Percentiles rank a stretch among this genome's conserved stretches.
phyloP scores from a whole-genome alignment of 1,140 invertebrate genomes.

The Catajapyx aquilonaris region DNA sequence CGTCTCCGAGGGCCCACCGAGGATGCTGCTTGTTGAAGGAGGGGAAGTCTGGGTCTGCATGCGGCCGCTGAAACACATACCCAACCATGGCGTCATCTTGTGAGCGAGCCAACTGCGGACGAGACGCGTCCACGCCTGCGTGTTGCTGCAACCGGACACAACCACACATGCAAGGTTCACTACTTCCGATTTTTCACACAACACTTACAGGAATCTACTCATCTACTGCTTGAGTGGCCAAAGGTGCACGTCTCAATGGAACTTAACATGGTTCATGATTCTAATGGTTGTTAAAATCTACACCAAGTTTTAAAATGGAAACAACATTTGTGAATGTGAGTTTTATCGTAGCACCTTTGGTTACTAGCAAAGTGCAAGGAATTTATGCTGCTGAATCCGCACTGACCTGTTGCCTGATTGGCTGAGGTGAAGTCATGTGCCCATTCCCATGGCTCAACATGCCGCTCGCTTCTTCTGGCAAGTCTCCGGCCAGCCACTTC shows the following conservation, averaged over 20 bases:
- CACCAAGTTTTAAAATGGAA: no score
- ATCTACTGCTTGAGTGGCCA: background rate
- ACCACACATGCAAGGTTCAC: background rate
- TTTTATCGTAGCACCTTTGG: no score
- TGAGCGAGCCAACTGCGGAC: constrained; percentile 25
- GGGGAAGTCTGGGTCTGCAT: constrained; percentile 49
- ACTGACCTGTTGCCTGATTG: constrained; percentile 9
- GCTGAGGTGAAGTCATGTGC: constrained; percentile 8
- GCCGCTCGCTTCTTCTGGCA: constrained; percentile 7
- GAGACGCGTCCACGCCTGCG: background rate
- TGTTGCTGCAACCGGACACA: background rate
- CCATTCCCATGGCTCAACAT: constrained; percentile 10
- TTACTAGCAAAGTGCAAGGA: no score
- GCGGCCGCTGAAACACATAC: constrained; percentile 64
- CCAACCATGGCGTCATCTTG: constrained; percentile 72
- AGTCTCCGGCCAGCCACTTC: constrained; percentile 11
- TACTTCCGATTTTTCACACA: background rate
- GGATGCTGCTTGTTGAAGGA: constrained; percentile 35
- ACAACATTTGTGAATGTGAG: no score
- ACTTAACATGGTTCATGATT: background rate
- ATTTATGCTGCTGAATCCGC: no score
- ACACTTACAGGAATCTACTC: background rate
- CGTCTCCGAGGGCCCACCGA: constrained; percentile 60
- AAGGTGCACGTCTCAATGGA: background rate
- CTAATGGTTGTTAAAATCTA: background rate